Conservation (phyloP, 2,797 vertebrate genomes). For the Gallinago solitaria region DNA sequence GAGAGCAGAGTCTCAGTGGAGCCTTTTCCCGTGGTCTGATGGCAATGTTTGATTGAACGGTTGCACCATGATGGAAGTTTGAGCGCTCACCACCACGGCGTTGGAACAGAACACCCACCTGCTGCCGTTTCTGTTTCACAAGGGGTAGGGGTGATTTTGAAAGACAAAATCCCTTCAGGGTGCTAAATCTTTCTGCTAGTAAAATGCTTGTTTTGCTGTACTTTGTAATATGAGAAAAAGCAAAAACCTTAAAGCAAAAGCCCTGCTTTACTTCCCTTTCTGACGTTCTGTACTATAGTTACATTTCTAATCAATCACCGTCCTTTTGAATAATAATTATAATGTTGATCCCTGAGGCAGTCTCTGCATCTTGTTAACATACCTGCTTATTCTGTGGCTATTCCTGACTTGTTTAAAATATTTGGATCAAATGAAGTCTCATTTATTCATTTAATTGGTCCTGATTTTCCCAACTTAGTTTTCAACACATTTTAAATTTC, state of each 20-base stretch:
- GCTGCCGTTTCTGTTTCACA: neutral
- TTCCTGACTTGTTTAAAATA: conserved; percentile 51
- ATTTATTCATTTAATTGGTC: neutral
- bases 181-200: neutral
- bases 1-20: neutral
- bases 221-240: neutral
- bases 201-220: neutral
- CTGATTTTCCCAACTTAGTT: neutral
- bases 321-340: neutral
- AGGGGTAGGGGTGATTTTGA: neutral
- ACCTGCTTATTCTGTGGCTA: neutral
- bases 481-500: neutral
- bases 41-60: neutral
- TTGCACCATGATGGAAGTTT: neutral
- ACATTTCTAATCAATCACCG: conserved; percentile 41
- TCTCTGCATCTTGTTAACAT: neutral
- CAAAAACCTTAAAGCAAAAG: neutral
- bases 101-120: neutral
- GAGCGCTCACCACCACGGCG: neutral
- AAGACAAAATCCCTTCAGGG: neutral
- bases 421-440: conserved; percentile 15
- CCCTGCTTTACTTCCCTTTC: neutral
- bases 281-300: neutral
- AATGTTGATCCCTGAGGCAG: conserved; percentile 35
- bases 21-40: neutral